These are phyloP conservation scores for Rhopalosiphum maidis DNA, from an alignment of 1,140 invertebrate species.

Conservation along the genomic window DNA sequence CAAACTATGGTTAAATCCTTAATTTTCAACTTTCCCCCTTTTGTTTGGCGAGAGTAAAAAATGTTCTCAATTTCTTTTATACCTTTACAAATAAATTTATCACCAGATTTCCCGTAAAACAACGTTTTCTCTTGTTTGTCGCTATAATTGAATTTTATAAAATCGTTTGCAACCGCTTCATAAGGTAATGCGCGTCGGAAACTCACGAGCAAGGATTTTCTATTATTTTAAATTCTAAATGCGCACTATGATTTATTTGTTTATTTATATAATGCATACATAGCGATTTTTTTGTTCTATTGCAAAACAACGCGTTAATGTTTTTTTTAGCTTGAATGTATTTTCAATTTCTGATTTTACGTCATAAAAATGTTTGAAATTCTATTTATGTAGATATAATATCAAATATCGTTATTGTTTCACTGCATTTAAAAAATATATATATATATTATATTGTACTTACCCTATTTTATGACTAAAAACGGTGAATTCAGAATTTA, in stretches of 20 bases:
- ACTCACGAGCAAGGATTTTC: neutral
- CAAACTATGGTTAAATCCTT: neutral
- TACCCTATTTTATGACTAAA: neutral
- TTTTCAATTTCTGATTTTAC: conserved; percentile 8
- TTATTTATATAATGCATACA: neutral
- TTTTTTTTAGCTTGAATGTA: neutral
- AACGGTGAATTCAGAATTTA: neutral
- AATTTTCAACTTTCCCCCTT: neutral
- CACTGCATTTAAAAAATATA: neutral
- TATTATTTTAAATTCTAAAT: conserved; percentile 34
- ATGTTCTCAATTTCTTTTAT: neutral
- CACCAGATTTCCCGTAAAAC: neutral
- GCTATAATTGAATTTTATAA: conserved; percentile 15
- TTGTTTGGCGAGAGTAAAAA: neutral
- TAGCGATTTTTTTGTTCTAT: neutral
- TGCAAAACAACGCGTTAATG: neutral
- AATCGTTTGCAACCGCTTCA: neutral
- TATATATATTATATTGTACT: neutral
- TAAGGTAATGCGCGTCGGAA: neutral
- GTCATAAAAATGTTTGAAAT: neutral
- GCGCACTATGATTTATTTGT: neutral
- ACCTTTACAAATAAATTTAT: conserved; percentile 3
- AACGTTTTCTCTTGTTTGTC: conserved; percentile 1
- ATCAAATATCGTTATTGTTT: neutral
- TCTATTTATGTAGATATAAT: neutral